phyloP scores from a whole-genome alignment of 2,888 invertebrate genomes.

The Acrocyrtus sp. region DNA sequence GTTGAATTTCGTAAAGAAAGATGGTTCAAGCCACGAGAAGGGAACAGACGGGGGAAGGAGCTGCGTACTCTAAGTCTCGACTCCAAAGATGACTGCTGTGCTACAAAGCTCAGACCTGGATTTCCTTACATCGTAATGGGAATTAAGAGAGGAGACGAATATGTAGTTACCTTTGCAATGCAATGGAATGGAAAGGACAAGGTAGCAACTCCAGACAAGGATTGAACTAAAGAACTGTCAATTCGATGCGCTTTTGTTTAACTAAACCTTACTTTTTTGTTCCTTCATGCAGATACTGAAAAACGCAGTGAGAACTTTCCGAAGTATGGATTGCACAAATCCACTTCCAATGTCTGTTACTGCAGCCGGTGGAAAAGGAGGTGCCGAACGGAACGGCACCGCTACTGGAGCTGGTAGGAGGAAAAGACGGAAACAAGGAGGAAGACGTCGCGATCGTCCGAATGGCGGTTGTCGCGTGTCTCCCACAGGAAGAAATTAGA shows the following conservation, averaged over 20 bases:
- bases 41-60: constrained; percentile 64
- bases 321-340: constrained; percentile 67
- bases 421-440: constrained; percentile 53
- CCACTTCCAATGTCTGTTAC: constrained; percentile 64
- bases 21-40: constrained; percentile 63
- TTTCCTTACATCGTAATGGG: constrained; percentile 67
- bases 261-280: not conserved
- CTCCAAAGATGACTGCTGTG: constrained; percentile 66
- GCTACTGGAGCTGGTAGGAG: constrained; percentile 31
- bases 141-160: constrained; percentile 64
- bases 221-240: not conserved
- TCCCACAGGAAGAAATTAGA: constrained; percentile 40
- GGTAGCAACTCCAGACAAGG: constrained; percentile 61
- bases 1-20: constrained; percentile 66
- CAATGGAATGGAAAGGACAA: constrained; percentile 66
- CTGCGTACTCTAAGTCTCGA: constrained; percentile 65
- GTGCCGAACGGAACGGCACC: constrained; percentile 35
- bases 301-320: constrained; percentile 66
- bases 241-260: not conserved
- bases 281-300: constrained; percentile 65
- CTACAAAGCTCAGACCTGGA: constrained; percentile 64
- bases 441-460: constrained; percentile 43
- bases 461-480: constrained; percentile 62
- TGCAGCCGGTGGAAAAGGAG: constrained; percentile 56
- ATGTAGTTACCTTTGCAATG: constrained; percentile 67